Base-by-base conservation (phyloP, 2,888 invertebrate genomes). In the Gymnosoma rotundatum region DNA sequence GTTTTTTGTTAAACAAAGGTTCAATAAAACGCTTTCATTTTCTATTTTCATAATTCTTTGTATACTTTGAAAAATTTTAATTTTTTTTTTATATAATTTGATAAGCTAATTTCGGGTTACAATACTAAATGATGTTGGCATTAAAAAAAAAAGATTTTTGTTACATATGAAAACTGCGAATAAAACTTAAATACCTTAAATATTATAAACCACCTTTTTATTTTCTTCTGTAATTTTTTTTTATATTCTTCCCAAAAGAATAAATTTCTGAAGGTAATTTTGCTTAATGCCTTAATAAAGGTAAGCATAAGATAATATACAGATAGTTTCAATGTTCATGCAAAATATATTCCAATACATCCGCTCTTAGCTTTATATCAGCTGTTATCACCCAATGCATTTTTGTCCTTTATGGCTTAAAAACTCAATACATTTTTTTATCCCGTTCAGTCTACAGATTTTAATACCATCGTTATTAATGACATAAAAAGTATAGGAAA, bases 341-440 rank as follows among this genome's bases (percentile, higher is more conserved):
- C 36, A 48, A 70, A 63, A 36, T 56, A 45, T 21, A n/a, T 21
- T 70, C 6, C 48, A 70, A 25, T 64, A 48, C 64, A 56, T 72
- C 64, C 70, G 70, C 45, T 48, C 70, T 78, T 63, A 63, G 63
- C 36, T 69, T 45, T 63, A 25, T 21, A 54, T 61, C 10, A 78
- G 54, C 36, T 38, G 18, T 61, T 73, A 66, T 38, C 45, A 20
- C 18, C 18, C 69, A 67, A 52, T 80, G 64, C 61, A 61, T 48
- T 61, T 61, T 67, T 45, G 60, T 61, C 45, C 54, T 18, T 16
- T 69, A 56, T 56, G 69, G 45, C 36, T 60, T 73, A 79, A 45
- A 16, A 58, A 48, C 61, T 80, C 54, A 69, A 69, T 74, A 69
- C 48, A 63, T 63, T 38, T 74, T 48, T 58, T 60, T 50, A 60